Conservation (phyloP, 2,797 vertebrate species). For the Steatocranus sp. region DNA sequence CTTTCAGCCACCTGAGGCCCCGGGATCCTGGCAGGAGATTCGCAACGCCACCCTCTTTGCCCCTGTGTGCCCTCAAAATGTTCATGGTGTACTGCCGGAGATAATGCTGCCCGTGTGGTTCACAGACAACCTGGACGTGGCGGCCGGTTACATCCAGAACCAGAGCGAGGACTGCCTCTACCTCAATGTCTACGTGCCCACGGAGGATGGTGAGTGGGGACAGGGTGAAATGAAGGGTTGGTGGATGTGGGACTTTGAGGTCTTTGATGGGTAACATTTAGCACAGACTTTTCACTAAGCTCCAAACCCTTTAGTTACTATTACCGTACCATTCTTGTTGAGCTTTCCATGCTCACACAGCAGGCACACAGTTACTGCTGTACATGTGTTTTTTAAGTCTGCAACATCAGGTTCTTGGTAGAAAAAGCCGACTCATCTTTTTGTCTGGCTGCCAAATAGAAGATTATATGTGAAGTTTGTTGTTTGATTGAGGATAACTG, state of each 20-base stretch:
- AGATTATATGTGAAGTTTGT: neutral
- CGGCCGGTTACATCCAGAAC: constrained; percentile 89
- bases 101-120: constrained; percentile 96
- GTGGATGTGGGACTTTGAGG: neutral
- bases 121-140: constrained; percentile 90
- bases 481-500: neutral
- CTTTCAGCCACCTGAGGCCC: constrained; percentile 89
- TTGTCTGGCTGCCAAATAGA: neutral
- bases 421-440: neutral
- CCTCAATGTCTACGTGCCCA: constrained; percentile 92
- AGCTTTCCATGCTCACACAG: neutral
- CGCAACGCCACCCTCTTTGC: constrained; percentile 90
- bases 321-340: neutral
- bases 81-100: constrained; percentile 88
- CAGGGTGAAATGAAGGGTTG: neutral
- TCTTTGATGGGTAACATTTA: neutral
- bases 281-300: neutral
- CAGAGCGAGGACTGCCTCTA: constrained; percentile 95
- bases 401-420: neutral
- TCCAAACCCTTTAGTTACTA: neutral
- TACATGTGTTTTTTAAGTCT: neutral
- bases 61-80: constrained; percentile 91
- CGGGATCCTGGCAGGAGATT: constrained; percentile 88
- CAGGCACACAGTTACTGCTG: neutral
- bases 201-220: constrained; percentile 87